Base-by-base conservation (phyloP, 2,888 invertebrate genomes). In the Achlya flavicornis region DNA sequence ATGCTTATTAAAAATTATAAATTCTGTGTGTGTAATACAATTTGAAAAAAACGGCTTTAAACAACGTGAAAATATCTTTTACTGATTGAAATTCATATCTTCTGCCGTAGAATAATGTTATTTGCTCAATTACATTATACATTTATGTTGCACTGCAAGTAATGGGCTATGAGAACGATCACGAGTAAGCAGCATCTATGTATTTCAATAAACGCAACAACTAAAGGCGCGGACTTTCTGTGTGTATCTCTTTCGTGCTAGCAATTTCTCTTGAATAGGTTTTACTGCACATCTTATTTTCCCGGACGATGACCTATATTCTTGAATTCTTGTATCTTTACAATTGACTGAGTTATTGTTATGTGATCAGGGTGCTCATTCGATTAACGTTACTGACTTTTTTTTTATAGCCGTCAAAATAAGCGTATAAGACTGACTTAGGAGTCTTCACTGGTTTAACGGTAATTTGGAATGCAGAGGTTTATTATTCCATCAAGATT, bases 221-320 rank as follows among this genome's bases (percentile, higher is more conserved):
- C 46, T 7, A 53, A n/a, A 53, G 14, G 19, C 19, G n/a, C n/a
- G 53, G 6, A 19, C 53, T 19, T 48, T 53, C 53, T 53, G 53
- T 53, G 7, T 53, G 3, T 19, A 53, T 19, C 19, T 19, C 19
- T 53, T 53, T 19, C 3, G 53, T 53, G 53, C 53, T 7, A 53
- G 53, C 53, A 16, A 53, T 53, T 53, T 19, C 53, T 19, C n/a
- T 53, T n/a, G 77, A 78, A 81, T 77, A 69, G 73, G 66, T 53
- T 72, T 71, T 63, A 71, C 76, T 70, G 78, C 80, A 78, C 73
- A 77, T 79, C 78, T 77, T 80, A 75, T 79, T 77, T 53, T 69
- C 72, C 67, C 72, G 76, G 74, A 75, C 79, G 77, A 72, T 71
- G 80, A 76, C 80, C 80, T 77, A 81, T 70, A 77, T 81, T 68